These are phyloP conservation scores for Amphipoea lucens DNA, from an alignment of 2,888 invertebrate species.

Conservation along the genomic window DNA sequence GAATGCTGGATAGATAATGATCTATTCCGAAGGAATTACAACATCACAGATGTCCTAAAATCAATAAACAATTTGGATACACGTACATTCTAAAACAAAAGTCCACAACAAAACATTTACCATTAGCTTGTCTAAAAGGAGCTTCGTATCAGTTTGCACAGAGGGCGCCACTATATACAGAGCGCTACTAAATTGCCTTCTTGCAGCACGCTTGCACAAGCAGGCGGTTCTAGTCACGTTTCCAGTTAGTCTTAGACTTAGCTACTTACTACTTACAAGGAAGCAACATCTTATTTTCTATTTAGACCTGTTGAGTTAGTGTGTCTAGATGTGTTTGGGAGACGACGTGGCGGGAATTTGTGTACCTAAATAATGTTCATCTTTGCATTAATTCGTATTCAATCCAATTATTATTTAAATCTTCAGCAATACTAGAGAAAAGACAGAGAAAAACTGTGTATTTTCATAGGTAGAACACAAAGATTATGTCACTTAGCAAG, in stretches of 20 bases:
- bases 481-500: not conserved
- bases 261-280: not conserved
- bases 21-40: not conserved
- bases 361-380: not conserved
- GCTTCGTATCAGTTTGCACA: slow-evolving; percentile 14
- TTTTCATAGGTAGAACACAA: not conserved
- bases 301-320: slow-evolving; percentile 24
- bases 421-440: not conserved
- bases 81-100: slow-evolving; percentile 3
- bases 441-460: not conserved
- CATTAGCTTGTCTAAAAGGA: slow-evolving; percentile 4
- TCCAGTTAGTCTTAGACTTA: slow-evolving; percentile 9
- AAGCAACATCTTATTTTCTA: slow-evolving; percentile 2
- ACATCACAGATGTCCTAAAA: not conserved
- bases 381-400: not conserved
- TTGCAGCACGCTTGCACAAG: slow-evolving; percentile 14
- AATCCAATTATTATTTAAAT: not conserved
- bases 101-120: not conserved
- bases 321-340: not conserved
- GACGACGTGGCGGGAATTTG: not conserved
- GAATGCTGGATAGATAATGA: too few relatives aligned
- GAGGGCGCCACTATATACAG: slow-evolving; percentile 5
- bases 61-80: not conserved
- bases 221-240: slow-evolving; percentile 30
- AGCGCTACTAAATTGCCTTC: slow-evolving; percentile 14